A percentile compares a stretch with the other conserved stretches of the same genome.
These are phyloP conservation scores for Gryon sp. DNA, from an alignment of 1,140 invertebrate species.

Conservation along the genomic window DNA sequence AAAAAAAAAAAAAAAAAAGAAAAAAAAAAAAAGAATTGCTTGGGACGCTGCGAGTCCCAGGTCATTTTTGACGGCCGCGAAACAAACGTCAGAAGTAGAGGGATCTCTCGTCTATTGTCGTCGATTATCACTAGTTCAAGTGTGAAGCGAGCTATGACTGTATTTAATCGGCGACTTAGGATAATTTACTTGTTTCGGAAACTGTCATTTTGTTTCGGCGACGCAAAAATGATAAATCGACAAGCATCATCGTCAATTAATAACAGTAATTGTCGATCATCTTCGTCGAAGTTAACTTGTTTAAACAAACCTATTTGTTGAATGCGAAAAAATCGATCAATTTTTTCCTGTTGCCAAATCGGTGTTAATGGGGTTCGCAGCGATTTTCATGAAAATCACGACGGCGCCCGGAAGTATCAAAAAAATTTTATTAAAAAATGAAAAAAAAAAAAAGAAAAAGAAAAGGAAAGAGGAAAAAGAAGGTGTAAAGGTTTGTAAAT, in stretches of 20 bases:
- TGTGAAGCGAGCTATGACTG: background rate
- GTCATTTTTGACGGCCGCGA: background rate
- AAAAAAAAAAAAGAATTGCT: background rate
- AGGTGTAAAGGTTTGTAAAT: constrained; percentile 11
- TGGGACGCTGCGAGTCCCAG: background rate
- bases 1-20: too few species aligned
- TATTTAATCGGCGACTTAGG: background rate
- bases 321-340: constrained; percentile 20
- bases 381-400: constrained; percentile 40
- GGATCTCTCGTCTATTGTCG: background rate
- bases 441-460: constrained; percentile 14
- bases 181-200: background rate
- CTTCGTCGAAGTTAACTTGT: constrained; percentile 5
- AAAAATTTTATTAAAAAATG: constrained; percentile 27
- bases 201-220: constrained; percentile 22
- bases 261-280: constrained; percentile 18
- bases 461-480: background rate
- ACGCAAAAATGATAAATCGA: constrained; percentile 23
- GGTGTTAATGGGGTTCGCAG: constrained; percentile 17
- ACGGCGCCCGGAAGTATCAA: constrained; percentile 10
- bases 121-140: background rate
- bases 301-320: constrained; percentile 3
- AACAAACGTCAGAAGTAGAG: background rate
- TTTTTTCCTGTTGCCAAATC: constrained; percentile 33
- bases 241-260: constrained; percentile 33